Base-by-base conservation (phyloP, 2,797 vertebrate species). In the Echiichthys vipera region DNA sequence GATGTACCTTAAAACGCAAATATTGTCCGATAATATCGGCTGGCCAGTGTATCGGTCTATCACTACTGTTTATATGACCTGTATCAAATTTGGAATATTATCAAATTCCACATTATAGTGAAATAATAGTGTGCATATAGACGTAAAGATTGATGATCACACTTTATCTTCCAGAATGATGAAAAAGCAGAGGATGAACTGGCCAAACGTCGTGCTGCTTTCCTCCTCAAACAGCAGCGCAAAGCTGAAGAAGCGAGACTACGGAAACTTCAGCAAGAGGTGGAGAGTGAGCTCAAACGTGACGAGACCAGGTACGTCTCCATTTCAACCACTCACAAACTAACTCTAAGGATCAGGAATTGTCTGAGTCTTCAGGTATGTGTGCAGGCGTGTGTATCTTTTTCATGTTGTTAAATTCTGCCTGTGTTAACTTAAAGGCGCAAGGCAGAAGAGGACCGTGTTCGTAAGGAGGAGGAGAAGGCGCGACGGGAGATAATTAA, bases 391-490 rank as follows among this genome's bases (percentile, higher is more conserved):
- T 15, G 5, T 50, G 5, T 43, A 4, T 34, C 5, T 39, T 56
- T 43, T 12, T 30, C 5, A 0, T 54, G 15, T 17, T 37, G 4
- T 14, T 14, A 8, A 43, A 65, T 29, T 36, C 22, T 64, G 5
- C 13, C 20, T 15, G 7, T 17, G 22, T 24, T 56, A 53, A 67
- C 24, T 49, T 71, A 1, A 82, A 99, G 98, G 40, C 96, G 97
- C 11, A 99, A 98, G 86, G 97, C 98, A 0, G 98, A 99, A 73
- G 98, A 99, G 68, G 98, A 99, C 0, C 94, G 98, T 1, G 80
- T 97, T 81, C 96, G 97, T 51, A 99, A 99, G 65, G 98, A 99
- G 15, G 98, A 99, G 42, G 98, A 99, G 90, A 99, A 98, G 77
- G 95, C 96, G 0, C 93, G 98, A 1, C 91, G 97, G 24, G 98